Evolutionary conservation across 2,113 vertebrate species (phyloP).

Genomic region (Cettia cetti): DNA sequence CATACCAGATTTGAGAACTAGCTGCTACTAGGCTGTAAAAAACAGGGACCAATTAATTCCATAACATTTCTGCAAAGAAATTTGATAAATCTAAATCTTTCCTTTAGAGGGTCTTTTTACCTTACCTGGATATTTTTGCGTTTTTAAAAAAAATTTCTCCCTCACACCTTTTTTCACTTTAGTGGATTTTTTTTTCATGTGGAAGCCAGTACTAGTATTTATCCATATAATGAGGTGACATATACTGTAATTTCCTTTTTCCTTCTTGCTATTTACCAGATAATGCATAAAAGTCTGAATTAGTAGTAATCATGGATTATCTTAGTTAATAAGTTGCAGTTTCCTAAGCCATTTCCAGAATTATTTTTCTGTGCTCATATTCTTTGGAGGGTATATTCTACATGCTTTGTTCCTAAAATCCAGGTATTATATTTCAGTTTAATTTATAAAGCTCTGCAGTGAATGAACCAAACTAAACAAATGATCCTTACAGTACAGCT

Average conservation of each 20-base stretch:
- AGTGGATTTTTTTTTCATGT: not conserved
- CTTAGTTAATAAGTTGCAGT: not conserved
- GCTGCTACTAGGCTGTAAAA: not conserved
- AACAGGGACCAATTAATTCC: not conserved
- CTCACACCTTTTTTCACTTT: not conserved
- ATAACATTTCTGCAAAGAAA: not conserved
- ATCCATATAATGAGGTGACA: rapidly evolving
- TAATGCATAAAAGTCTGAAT: not conserved
- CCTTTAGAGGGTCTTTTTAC: not conserved
- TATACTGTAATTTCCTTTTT: not conserved
- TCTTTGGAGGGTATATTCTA: not conserved
- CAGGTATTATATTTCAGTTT: not conserved
- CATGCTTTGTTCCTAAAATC: not conserved
- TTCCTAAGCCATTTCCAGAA: not conserved
- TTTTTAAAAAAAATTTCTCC: not conserved
- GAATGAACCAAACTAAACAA: not conserved
- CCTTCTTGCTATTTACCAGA: not conserved
- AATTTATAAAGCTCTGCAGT: not conserved
- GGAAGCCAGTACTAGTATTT: not conserved
- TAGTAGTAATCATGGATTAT: not conserved
- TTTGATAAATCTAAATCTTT: not conserved
- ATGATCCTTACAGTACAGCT: not conserved
- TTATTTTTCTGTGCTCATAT: not conserved
- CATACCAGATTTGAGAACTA: not conserved
- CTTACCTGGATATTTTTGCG: not conserved